Percentiles rank a stretch among this genome's conserved stretches.
phyloP scores from a whole-genome alignment of 1,140 invertebrate species.

The Apis cerana region DNA sequence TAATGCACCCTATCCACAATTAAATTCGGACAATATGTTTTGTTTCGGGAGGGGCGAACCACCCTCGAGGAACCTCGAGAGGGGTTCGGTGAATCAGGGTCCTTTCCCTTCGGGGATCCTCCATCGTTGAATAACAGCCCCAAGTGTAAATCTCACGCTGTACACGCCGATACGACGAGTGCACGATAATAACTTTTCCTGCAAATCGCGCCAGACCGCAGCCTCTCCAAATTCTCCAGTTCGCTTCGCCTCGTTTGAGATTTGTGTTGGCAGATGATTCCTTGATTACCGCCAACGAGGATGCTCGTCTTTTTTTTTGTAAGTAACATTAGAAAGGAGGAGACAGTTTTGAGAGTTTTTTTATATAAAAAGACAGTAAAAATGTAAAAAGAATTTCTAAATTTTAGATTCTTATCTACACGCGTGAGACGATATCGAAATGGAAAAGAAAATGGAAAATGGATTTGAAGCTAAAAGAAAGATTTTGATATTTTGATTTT shows the following conservation, averaged over 20 bases:
- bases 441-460: not conserved
- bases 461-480: not conserved
- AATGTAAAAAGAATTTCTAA: no score
- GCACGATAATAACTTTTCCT: conserved; percentile 61
- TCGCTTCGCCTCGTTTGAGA: conserved; percentile 4
- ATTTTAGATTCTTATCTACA: no score
- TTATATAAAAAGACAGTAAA: no score
- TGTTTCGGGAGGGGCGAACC: conserved; percentile 72
- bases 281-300: no score
- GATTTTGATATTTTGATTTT: no score
- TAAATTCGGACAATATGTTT: conserved; percentile 81
- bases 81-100: conserved; percentile 33
- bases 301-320: not conserved
- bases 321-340: no score
- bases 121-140: conserved; percentile 66
- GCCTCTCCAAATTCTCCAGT: conserved; percentile 19
- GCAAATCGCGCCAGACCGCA: conserved; percentile 45
- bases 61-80: conserved; percentile 64
- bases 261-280: conserved; percentile 16
- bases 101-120: conserved; percentile 52
- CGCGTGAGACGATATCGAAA: no score
- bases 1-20: conserved; percentile 79
- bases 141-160: conserved; percentile 74
- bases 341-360: no score
- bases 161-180: conserved; percentile 55